Evolutionary conservation across 2,113 vertebrate species (phyloP).

Genomic region (Paratilapia polleni): DNA sequence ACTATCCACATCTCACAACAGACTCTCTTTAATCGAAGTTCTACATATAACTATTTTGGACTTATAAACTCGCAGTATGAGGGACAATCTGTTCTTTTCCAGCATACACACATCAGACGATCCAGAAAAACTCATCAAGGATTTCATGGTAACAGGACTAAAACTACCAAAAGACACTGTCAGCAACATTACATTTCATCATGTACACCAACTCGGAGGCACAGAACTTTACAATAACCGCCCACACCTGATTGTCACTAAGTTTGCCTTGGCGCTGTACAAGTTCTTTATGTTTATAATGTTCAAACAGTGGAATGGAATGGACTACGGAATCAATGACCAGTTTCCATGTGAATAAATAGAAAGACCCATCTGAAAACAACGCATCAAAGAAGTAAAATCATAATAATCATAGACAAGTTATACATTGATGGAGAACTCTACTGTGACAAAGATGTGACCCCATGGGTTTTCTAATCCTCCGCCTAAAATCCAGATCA

Average conservation of each 20-base stretch:
- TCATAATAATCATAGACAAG: rapidly evolving
- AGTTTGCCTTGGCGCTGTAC: neutral
- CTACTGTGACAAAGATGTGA: neutral
- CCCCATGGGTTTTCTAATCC: neutral
- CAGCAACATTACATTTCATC: neutral
- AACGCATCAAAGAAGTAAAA: neutral
- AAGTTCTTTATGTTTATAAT: no score
- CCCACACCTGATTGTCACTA: neutral
- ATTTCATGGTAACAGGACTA: neutral
- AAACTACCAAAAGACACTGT: neutral
- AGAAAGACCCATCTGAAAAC: neutral
- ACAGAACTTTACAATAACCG: neutral
- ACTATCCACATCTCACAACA: neutral
- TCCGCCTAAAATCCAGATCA: neutral
- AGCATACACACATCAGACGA: neutral
- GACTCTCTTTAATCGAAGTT: neutral
- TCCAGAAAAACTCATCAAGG: neutral
- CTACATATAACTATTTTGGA: neutral
- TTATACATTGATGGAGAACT: neutral
- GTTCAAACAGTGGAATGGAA: neutral
- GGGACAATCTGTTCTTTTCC: neutral
- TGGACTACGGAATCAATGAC: neutral
- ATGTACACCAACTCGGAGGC: neutral
- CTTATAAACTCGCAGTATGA: neutral
- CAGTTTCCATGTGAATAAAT: neutral